Percentiles rank a stretch among this genome's conserved stretches.
phyloP scores from a whole-genome alignment of 2,888 invertebrate genomes.

The Trachelus stipa region DNA sequence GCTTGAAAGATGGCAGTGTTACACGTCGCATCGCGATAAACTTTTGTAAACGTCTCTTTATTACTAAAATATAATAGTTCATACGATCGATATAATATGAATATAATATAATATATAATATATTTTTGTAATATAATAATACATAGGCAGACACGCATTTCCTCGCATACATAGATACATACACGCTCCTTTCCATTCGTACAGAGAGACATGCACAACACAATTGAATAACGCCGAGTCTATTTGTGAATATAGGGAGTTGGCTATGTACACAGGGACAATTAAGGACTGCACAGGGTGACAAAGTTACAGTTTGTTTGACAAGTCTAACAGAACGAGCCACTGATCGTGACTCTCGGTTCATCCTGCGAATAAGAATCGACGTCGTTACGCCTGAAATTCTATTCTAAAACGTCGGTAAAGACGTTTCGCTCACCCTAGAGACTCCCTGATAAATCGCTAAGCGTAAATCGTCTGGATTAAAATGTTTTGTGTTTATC shows the following conservation, averaged over 20 bases:
- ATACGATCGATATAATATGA: slow-evolving; percentile 26
- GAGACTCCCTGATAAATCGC: background rate
- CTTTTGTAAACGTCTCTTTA: slow-evolving; percentile 29
- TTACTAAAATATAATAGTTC: slow-evolving; percentile 33
- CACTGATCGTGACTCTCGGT: background rate
- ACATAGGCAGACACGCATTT: background rate
- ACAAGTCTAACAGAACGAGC: background rate
- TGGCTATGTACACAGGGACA: slow-evolving; percentile 35
- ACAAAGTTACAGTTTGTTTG: background rate
- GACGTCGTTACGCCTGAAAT: background rate
- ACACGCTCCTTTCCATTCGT: slow-evolving; percentile 14
- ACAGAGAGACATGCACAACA: background rate
- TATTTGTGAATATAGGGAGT: slow-evolving; percentile 14
- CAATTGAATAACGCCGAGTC: background rate
- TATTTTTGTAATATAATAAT: slow-evolving; percentile 12
- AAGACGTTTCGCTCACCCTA: background rate
- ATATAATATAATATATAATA: slow-evolving; percentile 16
- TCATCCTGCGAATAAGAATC: background rate
- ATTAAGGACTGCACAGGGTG: background rate
- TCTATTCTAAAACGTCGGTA: background rate
- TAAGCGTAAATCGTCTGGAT: background rate
- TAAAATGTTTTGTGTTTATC: background rate
- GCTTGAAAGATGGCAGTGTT: background rate
- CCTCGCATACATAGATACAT: slow-evolving; percentile 5
- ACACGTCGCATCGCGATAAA: background rate